These are phyloP conservation scores for Gymnosoma rotundatum DNA, from an alignment of 2,888 invertebrate genomes.

Conservation along the genomic window DNA sequence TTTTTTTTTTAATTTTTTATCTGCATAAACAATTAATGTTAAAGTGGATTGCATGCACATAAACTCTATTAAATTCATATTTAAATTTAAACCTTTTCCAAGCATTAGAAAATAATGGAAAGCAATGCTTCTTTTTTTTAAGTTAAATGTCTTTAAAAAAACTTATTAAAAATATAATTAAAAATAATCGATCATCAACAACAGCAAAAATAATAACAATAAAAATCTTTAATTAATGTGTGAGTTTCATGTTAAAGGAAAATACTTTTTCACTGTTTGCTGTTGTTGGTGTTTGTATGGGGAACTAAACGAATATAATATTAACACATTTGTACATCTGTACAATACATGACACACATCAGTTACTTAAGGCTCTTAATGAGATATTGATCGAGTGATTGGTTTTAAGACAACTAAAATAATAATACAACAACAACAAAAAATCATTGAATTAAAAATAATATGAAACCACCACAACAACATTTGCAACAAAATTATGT, in stretches of 20 bases:
- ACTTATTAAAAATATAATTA: conserved; percentile 36
- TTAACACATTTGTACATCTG: conserved; percentile 43
- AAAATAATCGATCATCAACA: conserved; percentile 27
- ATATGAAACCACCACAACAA: conserved; percentile 3
- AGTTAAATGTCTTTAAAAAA: conserved; percentile 10
- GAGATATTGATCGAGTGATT: conserved; percentile 38
- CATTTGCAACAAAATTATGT: conserved; percentile 3
- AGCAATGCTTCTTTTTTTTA: conserved; percentile 14
- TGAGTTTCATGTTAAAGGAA: conserved; percentile 59
- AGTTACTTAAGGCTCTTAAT: conserved; percentile 36
- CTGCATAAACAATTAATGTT: conserved; percentile 39
- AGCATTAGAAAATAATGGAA: conserved; percentile 43
- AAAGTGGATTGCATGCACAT: conserved; percentile 21
- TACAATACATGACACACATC: conserved; percentile 49
- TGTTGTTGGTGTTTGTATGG: conserved; percentile 17
- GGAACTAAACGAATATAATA: conserved; percentile 36
- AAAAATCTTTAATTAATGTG: conserved; percentile 65
- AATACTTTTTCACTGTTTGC: neutral
- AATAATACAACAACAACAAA: conserved; percentile 1
- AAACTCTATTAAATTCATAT: conserved; percentile 17
- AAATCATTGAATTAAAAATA: conserved; percentile 24
- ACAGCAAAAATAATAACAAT: neutral
- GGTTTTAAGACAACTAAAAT: neutral
- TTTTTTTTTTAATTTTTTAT: neutral
- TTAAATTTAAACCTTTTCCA: conserved; percentile 3